A percentile compares a stretch with the other conserved stretches of the same genome.
Conservation (phyloP, 2,888 invertebrate genomes). For the Ditula angustiorana region DNA sequence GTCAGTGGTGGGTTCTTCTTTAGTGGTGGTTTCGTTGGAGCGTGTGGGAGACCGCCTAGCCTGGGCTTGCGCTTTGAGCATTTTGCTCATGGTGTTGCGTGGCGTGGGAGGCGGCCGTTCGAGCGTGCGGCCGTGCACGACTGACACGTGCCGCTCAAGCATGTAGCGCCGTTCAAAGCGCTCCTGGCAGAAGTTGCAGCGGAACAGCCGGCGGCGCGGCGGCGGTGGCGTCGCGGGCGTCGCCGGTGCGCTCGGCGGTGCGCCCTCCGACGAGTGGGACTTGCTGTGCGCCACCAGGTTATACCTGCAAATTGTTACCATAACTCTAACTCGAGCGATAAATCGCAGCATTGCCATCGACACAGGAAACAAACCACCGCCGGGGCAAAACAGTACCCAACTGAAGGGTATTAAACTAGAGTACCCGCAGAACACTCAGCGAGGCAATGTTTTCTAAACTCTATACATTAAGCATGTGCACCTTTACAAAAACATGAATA, state of each 20-base stretch:
- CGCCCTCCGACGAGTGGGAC: constrained; percentile 59
- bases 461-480: too few relatives aligned
- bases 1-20: constrained; percentile 33
- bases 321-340: neutral
- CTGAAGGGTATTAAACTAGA: too few relatives aligned
- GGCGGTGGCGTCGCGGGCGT: constrained; percentile 43
- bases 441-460: too few relatives aligned
- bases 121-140: constrained; percentile 73
- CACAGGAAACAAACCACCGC: too few relatives aligned
- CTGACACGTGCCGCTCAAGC: constrained; percentile 77
- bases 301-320: constrained; percentile 55
- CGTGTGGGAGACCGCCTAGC: constrained; percentile 43
- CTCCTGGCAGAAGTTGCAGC: constrained; percentile 76
- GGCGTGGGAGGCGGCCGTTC: constrained; percentile 79
- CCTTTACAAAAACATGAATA: too few relatives aligned
- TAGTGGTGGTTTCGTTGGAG: constrained; percentile 35
- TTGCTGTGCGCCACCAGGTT: constrained; percentile 79
- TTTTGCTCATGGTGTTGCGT: constrained; percentile 82
- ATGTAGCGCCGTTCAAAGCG: constrained; percentile 77
- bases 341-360: too few relatives aligned
- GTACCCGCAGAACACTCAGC: too few relatives aligned
- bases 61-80: constrained; percentile 78
- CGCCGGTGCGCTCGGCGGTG: constrained; percentile 33
- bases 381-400: too few relatives aligned
- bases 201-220: constrained; percentile 68